Conservation (phyloP, 1,140 invertebrate species). For the Drosophila lowei region DNA sequence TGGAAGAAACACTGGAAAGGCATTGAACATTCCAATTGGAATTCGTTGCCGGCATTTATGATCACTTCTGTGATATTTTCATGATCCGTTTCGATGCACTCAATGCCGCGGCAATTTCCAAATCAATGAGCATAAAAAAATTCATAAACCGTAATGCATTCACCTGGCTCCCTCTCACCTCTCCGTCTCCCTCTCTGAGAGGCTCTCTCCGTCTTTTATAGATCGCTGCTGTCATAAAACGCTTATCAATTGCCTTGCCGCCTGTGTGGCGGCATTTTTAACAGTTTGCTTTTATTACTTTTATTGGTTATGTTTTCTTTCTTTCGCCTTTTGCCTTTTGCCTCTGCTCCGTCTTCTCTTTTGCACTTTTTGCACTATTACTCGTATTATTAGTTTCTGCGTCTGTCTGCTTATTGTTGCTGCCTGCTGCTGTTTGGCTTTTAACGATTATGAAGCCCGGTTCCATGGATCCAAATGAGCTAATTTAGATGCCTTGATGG, state of each 20-base stretch:
- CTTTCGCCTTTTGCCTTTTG: no score
- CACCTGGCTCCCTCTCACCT: not conserved
- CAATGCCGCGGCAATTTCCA: conserved; percentile 10
- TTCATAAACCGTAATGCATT: conserved; percentile 56
- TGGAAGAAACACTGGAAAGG: not conserved
- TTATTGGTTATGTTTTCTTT: conserved; percentile 28
- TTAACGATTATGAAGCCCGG: conserved; percentile 67
- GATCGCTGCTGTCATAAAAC: conserved; percentile 45
- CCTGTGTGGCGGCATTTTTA: conserved; percentile 48
- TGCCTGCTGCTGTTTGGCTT: conserved; percentile 28
- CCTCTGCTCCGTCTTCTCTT: no score
- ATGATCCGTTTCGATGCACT: conserved; percentile 15
- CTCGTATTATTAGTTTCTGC: conserved; percentile 36
- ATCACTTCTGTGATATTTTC: conserved; percentile 26
- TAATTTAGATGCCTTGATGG: conserved; percentile 73
- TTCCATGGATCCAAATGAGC: conserved; percentile 71
- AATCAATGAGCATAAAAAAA: conserved; percentile 42
- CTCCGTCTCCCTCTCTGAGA: not conserved
- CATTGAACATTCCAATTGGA: conserved; percentile 5
- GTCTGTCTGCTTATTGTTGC: conserved; percentile 13
- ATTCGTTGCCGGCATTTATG: conserved; percentile 27
- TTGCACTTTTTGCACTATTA: conserved; percentile 43
- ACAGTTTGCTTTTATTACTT: conserved; percentile 55
- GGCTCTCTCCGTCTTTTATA: not conserved
- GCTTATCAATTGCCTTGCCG: conserved; percentile 47